phyloP scores from a whole-genome alignment of 2,113 vertebrate species.

The Passer montanus region DNA sequence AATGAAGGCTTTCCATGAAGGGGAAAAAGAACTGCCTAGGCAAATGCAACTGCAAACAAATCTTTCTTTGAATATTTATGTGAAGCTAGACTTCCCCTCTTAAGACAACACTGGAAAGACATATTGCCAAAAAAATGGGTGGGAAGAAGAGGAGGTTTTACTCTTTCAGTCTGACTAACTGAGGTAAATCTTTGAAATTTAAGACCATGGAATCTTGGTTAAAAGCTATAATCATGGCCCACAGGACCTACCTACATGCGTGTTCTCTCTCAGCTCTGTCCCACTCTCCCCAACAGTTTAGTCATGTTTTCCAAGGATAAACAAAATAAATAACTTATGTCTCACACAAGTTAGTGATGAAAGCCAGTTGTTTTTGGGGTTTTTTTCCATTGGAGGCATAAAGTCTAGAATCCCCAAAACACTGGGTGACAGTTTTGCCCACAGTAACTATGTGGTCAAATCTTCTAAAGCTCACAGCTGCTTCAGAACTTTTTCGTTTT shows the following conservation, averaged over 20 bases:
- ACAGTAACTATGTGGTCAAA: not conserved
- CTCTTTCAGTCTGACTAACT: not conserved
- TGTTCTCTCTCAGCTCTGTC: not conserved
- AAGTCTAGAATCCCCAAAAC: not conserved
- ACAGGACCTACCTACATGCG: not conserved
- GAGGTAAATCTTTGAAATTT: not conserved
- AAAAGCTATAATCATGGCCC: not conserved
- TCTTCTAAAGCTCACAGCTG: not conserved
- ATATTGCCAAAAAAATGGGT: not conserved
- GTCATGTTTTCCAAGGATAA: not conserved
- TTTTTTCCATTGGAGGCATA: not conserved
- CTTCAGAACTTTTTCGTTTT: not conserved
- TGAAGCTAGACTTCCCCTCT: not conserved
- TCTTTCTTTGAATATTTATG: not conserved
- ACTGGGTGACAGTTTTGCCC: not conserved
- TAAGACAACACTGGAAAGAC: rapidly evolving
- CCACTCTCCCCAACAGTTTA: not conserved
- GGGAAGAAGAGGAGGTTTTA: not conserved
- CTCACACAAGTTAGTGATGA: not conserved
- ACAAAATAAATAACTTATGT: not conserved
- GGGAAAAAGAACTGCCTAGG: not conserved
- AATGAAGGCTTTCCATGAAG: not conserved
- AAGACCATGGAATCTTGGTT: not conserved
- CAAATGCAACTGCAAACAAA: not conserved
- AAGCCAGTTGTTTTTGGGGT: not conserved